Base-by-base conservation (phyloP, 30 jellyfish, hydroid and myxozoan genomes). In the Calvadosia cruxmelitensis region DNA sequence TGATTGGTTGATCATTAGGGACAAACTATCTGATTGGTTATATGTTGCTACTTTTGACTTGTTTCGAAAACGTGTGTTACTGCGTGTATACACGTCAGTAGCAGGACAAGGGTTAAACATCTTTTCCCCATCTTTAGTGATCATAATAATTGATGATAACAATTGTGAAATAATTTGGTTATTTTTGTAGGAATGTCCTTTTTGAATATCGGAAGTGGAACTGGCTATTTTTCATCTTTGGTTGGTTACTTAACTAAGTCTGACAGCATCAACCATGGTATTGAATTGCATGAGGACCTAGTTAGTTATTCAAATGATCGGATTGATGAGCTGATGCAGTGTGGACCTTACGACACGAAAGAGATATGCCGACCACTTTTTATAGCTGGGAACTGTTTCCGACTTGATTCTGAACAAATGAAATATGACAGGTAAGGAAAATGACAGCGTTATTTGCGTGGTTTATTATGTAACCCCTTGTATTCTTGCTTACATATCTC, bases 391-490 rank as follows among this genome's bases (percentile, higher is more conserved):
- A 89, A 89, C 57, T 82, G 94, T 76, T 89, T 76, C 70, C 92
- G 79, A 30, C 71, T 89, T 3, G 95, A 89, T 57, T 67, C 95
- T 25, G 86, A 78, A n/a, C 95, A 89, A 74, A 71, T 78, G 79
- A 82, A 89, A 65, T 89, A 89, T 81, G 98, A 89, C 76, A 89
- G 98, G 98, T 81, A 66, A 27, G 63, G n/a, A n/a, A n/a, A n/a
- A n/a, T n/a, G n/a, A n/a, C n/a, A n/a, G n/a, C n/a, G n/a, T n/a
- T n/a, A n/a, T n/a, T n/a, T n/a, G n/a, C n/a, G n/a, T n/a, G n/a
- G n/a, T n/a, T n/a, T n/a, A n/a, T n/a, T n/a, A n/a, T n/a, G n/a
- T n/a, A n/a, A n/a, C n/a, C n/a, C n/a, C n/a, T n/a, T n/a, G n/a
- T n/a, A n/a, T n/a, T n/a, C n/a, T n/a, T n/a, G n/a, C n/a, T n/a